phyloP scores from a whole-genome alignment of 2,888 invertebrate genomes.

The Stenoptilia bipunctidactyla region DNA sequence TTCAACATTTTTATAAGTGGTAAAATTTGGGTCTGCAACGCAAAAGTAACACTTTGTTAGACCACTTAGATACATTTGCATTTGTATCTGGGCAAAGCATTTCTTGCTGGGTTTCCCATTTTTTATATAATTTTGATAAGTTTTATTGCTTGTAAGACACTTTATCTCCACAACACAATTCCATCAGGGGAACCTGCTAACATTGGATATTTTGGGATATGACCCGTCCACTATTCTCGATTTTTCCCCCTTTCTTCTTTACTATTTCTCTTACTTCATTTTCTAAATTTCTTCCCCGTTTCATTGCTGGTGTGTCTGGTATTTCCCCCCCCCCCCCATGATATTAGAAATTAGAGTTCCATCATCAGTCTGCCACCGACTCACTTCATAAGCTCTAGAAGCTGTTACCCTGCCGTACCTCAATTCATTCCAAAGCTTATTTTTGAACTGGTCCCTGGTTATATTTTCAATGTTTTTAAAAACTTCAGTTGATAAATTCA shows the following conservation, averaged over 20 bases:
- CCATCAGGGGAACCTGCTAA: conserved; percentile 10
- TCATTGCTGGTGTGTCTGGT: conserved; percentile 13
- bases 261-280: conserved; percentile 1
- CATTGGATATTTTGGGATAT: conserved; percentile 5
- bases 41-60: conserved; percentile 14
- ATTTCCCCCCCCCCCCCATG: conserved; percentile 13
- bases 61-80: conserved; percentile 12
- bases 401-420: conserved; percentile 9
- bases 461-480: neutral
- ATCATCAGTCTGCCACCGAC: conserved; percentile 11
- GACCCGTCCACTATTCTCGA: conserved; percentile 1
- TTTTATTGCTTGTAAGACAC: conserved; percentile 5
- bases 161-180: conserved; percentile 7
- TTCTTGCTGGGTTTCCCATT: conserved; percentile 5
- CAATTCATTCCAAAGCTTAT: neutral
- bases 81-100: conserved; percentile 6
- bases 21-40: conserved; percentile 15
- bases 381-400: conserved; percentile 11
- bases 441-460: neutral
- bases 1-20: conserved; percentile 13
- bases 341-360: conserved; percentile 12
- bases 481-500: no score
- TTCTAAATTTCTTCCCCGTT: conserved; percentile 11
- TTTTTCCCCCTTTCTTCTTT: neutral
- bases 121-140: conserved; percentile 6